Evolutionary conservation across 2,797 vertebrate species (phyloP).

Genomic region (Scolopax rusticola): DNA sequence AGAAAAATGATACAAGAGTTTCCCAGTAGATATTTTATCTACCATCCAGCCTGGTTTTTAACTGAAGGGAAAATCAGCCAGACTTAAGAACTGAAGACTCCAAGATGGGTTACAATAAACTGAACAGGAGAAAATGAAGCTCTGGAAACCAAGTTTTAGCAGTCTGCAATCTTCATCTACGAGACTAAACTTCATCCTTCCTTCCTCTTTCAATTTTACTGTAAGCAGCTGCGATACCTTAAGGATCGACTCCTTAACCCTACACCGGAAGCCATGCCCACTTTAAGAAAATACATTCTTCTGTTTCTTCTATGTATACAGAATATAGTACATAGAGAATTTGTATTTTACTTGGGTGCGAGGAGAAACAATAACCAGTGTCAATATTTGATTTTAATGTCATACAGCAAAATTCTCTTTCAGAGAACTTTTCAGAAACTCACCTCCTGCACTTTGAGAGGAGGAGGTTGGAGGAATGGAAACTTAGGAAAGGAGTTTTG

Average conservation of each 20-base stretch:
- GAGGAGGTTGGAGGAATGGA: neutral
- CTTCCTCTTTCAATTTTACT: neutral
- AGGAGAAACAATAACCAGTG: neutral
- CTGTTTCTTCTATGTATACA: neutral
- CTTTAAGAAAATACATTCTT: neutral
- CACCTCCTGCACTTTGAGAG: fast-evolving
- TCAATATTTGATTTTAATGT: neutral
- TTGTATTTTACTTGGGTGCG: neutral
- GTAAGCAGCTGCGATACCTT: neutral
- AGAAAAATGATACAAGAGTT: slow-evolving; percentile 24
- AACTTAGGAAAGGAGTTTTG: neutral
- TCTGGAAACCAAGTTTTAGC: neutral
- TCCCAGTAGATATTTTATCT: slow-evolving; percentile 22
- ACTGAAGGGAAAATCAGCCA: slow-evolving; percentile 20
- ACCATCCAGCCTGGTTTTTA: neutral
- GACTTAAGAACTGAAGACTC: neutral
- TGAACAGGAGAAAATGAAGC: neutral
- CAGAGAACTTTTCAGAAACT: neutral
- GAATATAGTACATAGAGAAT: neutral
- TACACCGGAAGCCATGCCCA: neutral
- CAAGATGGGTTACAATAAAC: neutral
- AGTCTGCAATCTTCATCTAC: neutral
- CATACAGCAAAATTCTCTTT: neutral
- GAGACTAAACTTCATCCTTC: neutral
- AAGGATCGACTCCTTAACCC: neutral